Conservation (phyloP, 2,797 vertebrate species). For the Megaceryle alcyon region DNA sequence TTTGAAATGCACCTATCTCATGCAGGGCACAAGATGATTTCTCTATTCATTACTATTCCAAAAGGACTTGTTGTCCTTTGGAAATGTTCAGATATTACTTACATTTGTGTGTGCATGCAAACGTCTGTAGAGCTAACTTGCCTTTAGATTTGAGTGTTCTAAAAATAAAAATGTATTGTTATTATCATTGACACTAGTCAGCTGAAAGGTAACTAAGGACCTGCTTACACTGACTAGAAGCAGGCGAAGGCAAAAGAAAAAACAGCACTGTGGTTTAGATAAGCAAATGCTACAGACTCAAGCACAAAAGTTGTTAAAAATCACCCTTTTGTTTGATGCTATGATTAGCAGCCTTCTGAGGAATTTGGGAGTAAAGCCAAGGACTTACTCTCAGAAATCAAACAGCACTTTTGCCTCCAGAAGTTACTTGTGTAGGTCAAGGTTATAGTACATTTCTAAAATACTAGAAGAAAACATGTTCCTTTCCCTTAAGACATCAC, state of each 20-base stretch:
- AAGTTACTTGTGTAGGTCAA: background rate
- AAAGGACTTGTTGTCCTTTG: slow-evolving; percentile 72
- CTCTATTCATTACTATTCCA: slow-evolving; percentile 75
- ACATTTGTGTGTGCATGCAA: slow-evolving; percentile 45
- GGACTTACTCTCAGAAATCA: background rate
- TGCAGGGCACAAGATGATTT: slow-evolving; percentile 75
- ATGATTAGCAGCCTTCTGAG: background rate
- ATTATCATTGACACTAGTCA: slow-evolving; percentile 50
- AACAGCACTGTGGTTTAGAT: background rate
- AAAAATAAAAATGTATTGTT: slow-evolving; percentile 62
- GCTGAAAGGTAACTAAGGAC: slow-evolving; percentile 41
- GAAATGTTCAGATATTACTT: slow-evolving; percentile 66
- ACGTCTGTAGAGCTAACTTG: slow-evolving; percentile 46
- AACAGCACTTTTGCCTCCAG: background rate
- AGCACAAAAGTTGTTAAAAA: slow-evolving; percentile 44
- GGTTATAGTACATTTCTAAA: background rate
- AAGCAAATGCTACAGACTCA: slow-evolving; percentile 13
- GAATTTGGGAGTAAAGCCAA: slow-evolving; percentile 2
- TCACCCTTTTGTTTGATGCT: background rate
- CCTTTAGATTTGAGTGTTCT: slow-evolving; percentile 45
- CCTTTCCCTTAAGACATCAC: background rate
- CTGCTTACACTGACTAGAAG: slow-evolving; percentile 10
- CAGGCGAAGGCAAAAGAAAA: slow-evolving; percentile 7
- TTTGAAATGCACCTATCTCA: slow-evolving; percentile 74
- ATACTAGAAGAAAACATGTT: background rate